These are phyloP conservation scores for Rhagophthalmus giganteus DNA, from an alignment of 2,888 invertebrate species.

Conservation along the genomic window DNA sequence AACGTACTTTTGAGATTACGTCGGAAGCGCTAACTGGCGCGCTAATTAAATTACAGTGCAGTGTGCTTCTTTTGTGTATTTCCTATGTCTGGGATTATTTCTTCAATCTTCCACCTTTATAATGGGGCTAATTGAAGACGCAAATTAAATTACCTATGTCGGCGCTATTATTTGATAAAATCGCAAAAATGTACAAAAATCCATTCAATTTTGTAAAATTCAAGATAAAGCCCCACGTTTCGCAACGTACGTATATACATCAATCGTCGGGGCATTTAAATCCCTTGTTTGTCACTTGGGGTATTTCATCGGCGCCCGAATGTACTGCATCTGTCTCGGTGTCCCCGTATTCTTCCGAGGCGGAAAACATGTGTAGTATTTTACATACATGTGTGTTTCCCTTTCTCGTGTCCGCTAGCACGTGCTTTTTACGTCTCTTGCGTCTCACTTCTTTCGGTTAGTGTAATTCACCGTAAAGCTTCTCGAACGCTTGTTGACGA, in stretches of 20 bases:
- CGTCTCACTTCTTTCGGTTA: slow-evolving; percentile 17
- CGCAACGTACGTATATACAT: slow-evolving; percentile 4
- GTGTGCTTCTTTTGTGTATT: no score
- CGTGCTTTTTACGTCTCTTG: slow-evolving; percentile 35
- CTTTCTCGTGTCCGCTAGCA: slow-evolving; percentile 32
- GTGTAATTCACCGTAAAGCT: slow-evolving; percentile 8
- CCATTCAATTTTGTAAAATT: no score
- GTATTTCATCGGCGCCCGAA: slow-evolving; percentile 13
- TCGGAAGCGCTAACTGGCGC: no score
- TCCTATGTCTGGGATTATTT: no score
- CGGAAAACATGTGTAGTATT: slow-evolving; percentile 35
- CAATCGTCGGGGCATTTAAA: slow-evolving; percentile 14
- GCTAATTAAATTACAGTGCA: no score
- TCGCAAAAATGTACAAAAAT: no score
- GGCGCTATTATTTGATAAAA: no score
- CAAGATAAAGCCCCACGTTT: no score
- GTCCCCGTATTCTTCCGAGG: slow-evolving; percentile 25
- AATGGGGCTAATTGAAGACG: no score
- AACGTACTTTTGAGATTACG: no score
- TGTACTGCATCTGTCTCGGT: slow-evolving; percentile 29
- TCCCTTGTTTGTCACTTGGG: slow-evolving; percentile 15
- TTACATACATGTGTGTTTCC: slow-evolving; percentile 34
- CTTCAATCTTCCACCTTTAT: no score
- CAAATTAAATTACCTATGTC: no score
- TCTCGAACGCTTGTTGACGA: slow-evolving; percentile 8